Evolutionary conservation across 1,140 invertebrate genomes (phyloP), one percentile per base, ranked within the genome.

Genomic region (Anagrus nilaparvatae): DNA sequence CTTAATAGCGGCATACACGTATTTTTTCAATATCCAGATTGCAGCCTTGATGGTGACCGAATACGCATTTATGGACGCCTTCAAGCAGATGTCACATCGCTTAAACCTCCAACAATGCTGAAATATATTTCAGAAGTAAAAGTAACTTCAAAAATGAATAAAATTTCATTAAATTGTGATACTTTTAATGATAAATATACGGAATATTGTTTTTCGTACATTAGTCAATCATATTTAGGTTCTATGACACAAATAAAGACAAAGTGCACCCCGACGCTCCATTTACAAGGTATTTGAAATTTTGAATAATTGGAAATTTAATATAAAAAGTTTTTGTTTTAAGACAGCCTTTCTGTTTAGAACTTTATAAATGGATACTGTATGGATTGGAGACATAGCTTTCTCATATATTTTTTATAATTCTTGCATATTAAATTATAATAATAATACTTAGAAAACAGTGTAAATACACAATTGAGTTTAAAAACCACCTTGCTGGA

Each of bases 131-230:
- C 61, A 48, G 55, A 63, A 68, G 70, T 49, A 53, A 78, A 46
- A 74, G 77, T 40, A 61, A 72, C 42, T 51, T 72, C 76, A 27
- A 82, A 82, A 8, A 76, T 78, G 48, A 82, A 87, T 59, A 79
- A 75, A 14, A 63, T 85, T 2, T 74, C 77, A 13, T 87, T 88
- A 60, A 78, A 80, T 58, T 88, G 84, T 54, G 79, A 85, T n/a
- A 69, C 86, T 2, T 87, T 88, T 62, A 79, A 75, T 16, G 84
- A 87, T 59, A 72, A 77, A 28, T 89, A 77, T 55, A 77, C 86
- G 23, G 84, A 87, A 53, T 88, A 88, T 51, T 89, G 86, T 62
- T 88, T 89, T 62, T 78, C 84, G 35, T 89, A 89, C 57, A 83
- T 87, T 5, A 87, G 81, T 29, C 79, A 86, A 47, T 80, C 84